Conservation (phyloP, 2,888 invertebrate species). For the Callimorpha dominula region DNA sequence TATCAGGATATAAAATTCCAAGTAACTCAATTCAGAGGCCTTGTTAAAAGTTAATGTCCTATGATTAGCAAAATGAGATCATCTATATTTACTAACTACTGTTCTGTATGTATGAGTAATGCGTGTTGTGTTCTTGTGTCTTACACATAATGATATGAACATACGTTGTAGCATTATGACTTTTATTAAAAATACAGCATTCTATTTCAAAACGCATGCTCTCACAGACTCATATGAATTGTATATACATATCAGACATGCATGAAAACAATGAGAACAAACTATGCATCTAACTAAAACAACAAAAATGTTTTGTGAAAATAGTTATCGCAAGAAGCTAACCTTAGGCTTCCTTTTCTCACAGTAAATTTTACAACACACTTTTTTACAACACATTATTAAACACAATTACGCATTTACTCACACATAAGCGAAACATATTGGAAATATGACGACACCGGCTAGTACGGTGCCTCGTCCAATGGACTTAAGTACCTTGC, state of each 20-base stretch:
- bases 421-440: constrained; percentile 85
- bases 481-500: constrained; percentile 89
- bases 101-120: constrained; percentile 85
- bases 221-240: constrained; percentile 52
- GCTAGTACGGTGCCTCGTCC: constrained; percentile 73
- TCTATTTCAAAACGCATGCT: constrained; percentile 69
- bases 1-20: constrained; percentile 76
- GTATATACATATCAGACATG: constrained; percentile 62
- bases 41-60: constrained; percentile 74
- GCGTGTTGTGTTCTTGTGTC: constrained; percentile 85
- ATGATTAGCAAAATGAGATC: constrained; percentile 64
- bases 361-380: constrained; percentile 58
- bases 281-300: constrained; percentile 60
- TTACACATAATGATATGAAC: constrained; percentile 66
- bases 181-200: constrained; percentile 62
- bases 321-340: constrained; percentile 55
- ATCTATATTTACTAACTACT: constrained; percentile 70
- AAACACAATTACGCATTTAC: constrained; percentile 86
- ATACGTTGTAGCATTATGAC: constrained; percentile 63
- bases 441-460: constrained; percentile 79
- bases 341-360: constrained; percentile 61
- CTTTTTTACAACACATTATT: constrained; percentile 61
- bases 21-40: constrained; percentile 87
- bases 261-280: constrained; percentile 63
- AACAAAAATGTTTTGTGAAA: constrained; percentile 61